Base-by-base conservation (phyloP, 2,888 invertebrate species). In the Cerastis leucographa region DNA sequence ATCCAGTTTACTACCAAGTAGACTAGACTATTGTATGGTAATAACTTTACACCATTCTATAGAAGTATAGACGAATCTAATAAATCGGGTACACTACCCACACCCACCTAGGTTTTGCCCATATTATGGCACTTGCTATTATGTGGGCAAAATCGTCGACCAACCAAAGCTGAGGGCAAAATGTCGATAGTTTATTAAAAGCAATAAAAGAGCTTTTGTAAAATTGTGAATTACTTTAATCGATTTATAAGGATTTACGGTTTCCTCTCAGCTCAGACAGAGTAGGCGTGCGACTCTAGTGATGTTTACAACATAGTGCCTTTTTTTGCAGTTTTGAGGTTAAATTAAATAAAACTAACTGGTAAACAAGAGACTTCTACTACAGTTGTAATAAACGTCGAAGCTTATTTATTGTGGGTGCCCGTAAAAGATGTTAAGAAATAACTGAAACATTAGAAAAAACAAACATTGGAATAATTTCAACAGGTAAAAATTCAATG, bases 401-500 rank as follows among this genome's bases (percentile, higher is more conserved):
- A 25, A 56, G 29, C 9, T 74, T 51, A 42, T 66, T 65, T 5
- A 42, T 29, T 25, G 17, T 17, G 42, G 17, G 56, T 79, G 81
- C 35, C 19, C 22, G 0, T 42, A 62, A 56, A 71, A 56, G 6
- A 65, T 79, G 25, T 29, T 51, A 19, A 44, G 49, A 42, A 49
- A 8, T 35, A 9, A 65, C 14, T 74, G 35, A 80, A 59, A 59
- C 17, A n/a, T 59, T 66, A 40, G 25, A 25, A 59, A 44, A 51
- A 59, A 17, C 49, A 59, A 51, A n/a, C n/a, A n/a, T n/a, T n/a
- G 56, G 22, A 59, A 51, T 25, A 22, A 29, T 54, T 56, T 74
- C 51, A 80, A 80, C 56, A 78, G 78, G 78, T 78, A 78, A 66
- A 46, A 19, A 25, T 2, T 9, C 42, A 4, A 78, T 42, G 25